Conservation (phyloP, 2,888 invertebrate genomes). For the Nemoura dubitans region DNA sequence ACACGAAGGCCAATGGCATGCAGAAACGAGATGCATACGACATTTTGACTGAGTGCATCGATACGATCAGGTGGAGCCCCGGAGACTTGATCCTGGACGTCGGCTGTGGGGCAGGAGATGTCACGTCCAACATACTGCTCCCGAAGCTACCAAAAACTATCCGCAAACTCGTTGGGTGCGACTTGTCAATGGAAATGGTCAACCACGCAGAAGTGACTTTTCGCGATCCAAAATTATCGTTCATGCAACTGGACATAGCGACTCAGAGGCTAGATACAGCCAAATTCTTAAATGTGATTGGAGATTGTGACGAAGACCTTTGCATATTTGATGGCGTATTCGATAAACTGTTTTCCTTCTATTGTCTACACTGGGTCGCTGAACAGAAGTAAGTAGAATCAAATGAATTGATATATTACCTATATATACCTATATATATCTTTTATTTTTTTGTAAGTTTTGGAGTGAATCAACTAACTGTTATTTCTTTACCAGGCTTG, state of each 20-base stretch:
- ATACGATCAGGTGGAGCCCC: slow-evolving; percentile 55
- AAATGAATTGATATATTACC: slow-evolving; percentile 41
- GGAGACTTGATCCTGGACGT: slow-evolving; percentile 66
- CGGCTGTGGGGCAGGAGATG: slow-evolving; percentile 79
- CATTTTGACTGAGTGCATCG: slow-evolving; percentile 71
- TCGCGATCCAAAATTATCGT: slow-evolving; percentile 59
- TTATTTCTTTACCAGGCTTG: too few species aligned
- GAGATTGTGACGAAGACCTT: neutral
- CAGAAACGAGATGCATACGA: slow-evolving; percentile 74
- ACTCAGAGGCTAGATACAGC: slow-evolving; percentile 63
- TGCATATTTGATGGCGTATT: slow-evolving; percentile 58
- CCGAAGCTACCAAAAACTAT: slow-evolving; percentile 69
- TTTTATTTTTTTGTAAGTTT: slow-evolving; percentile 48
- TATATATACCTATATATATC: slow-evolving; percentile 31
- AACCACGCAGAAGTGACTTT: slow-evolving; percentile 60
- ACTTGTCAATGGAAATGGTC: slow-evolving; percentile 77
- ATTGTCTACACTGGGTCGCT: slow-evolving; percentile 81
- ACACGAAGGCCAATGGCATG: slow-evolving; percentile 72
- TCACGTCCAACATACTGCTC: slow-evolving; percentile 71
- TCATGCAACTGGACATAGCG: slow-evolving; percentile 67
- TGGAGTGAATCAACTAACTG: too few species aligned
- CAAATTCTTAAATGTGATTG: slow-evolving; percentile 54
- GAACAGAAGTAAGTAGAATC: slow-evolving; percentile 69
- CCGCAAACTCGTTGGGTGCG: slow-evolving; percentile 69
- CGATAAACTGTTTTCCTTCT: slow-evolving; percentile 79